A percentile compares a stretch with the other conserved stretches of the same genome.
Conservation (phyloP, 2,888 invertebrate species). For the Ichneumoninae sp. region DNA sequence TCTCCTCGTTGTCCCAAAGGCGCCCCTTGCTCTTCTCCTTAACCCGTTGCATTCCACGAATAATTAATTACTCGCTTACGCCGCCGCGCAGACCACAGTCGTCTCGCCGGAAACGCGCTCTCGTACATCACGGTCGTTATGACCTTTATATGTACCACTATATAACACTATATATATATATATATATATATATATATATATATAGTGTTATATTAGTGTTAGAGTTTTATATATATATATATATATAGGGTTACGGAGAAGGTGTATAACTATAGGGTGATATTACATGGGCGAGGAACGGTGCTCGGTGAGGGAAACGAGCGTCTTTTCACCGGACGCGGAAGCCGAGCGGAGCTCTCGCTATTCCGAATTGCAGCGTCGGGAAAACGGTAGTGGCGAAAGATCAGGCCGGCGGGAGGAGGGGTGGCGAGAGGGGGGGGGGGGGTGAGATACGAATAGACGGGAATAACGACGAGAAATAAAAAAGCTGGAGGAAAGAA, state of each 20-base stretch:
- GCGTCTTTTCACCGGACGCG: conserved; percentile 70
- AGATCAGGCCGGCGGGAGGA: background rate
- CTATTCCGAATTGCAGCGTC: conserved; percentile 55
- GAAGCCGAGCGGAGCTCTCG: conserved; percentile 50
- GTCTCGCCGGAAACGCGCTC: conserved; percentile 36
- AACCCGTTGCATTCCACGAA: conserved; percentile 34
- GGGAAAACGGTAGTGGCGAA: conserved; percentile 33
- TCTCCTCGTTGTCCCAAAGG: conserved; percentile 6
- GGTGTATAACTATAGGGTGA: background rate
- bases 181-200: conserved; percentile 7
- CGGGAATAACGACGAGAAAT: conserved; percentile 3
- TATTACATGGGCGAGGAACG: conserved; percentile 35
- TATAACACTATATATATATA: background rate
- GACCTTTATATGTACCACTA: conserved; percentile 31
- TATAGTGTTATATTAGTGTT: too few species aligned
- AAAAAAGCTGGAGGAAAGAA: conserved; percentile 6
- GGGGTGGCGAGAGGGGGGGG: too few species aligned
- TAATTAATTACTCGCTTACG: conserved; percentile 47
- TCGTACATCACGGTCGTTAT: conserved; percentile 31
- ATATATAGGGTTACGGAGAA: background rate
- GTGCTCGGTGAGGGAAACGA: conserved; percentile 34
- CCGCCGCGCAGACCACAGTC: conserved; percentile 1
- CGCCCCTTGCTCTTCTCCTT: background rate
- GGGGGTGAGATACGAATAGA: background rate
- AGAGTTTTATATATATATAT: background rate